A percentile compares a stretch with the other conserved stretches of the same genome.
Conservation (phyloP, 2,888 invertebrate species). For the Rotaria sp. region DNA sequence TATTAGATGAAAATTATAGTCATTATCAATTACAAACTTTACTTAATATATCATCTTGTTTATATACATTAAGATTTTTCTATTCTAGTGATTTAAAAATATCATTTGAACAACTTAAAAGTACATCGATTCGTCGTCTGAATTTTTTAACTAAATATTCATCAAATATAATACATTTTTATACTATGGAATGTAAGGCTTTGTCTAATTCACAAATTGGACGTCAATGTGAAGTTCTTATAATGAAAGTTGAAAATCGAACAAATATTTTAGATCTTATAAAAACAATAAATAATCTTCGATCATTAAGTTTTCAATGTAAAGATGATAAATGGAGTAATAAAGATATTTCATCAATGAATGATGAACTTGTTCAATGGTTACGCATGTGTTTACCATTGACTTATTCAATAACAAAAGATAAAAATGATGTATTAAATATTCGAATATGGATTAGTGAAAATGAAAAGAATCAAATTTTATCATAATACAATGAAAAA, state of each 20-base stretch:
- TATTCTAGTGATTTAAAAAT: not conserved
- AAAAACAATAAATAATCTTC: not conserved
- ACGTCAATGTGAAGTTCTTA: not conserved
- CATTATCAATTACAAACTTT: not conserved
- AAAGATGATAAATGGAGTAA: not conserved
- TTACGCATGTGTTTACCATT: not conserved
- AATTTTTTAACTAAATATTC: not conserved
- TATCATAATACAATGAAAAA: too few species aligned
- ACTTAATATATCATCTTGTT: not conserved
- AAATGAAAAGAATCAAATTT: too few species aligned
- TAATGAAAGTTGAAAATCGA: not conserved
- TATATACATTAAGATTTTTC: not conserved
- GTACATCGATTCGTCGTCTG: not conserved
- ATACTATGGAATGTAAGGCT: not conserved
- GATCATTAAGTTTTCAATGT: not conserved
- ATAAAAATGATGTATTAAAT: not conserved
- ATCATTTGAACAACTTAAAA: not conserved
- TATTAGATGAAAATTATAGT: not conserved
- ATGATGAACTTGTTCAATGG: not conserved
- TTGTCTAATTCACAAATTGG: not conserved
- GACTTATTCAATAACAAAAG: not conserved
- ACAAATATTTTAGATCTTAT: not conserved
- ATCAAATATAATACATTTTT: not conserved
- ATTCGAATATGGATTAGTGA: not conserved
- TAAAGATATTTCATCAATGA: not conserved